These are phyloP conservation scores for Trichopoda pennipes DNA, from an alignment of 2,888 invertebrate genomes.

Conservation along the genomic window DNA sequence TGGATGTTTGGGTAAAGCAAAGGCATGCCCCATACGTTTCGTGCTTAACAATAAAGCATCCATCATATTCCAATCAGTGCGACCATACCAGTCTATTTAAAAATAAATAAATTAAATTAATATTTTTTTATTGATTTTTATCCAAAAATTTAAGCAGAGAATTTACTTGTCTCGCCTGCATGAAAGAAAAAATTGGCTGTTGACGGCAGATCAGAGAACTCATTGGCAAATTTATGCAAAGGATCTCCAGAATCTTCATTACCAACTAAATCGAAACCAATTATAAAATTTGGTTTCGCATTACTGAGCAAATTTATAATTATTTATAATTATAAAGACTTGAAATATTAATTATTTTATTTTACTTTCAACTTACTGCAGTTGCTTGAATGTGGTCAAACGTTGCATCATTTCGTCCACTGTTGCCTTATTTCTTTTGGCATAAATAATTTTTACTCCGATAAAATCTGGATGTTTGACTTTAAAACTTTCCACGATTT, in stretches of 20 bases:
- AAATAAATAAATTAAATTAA: background rate
- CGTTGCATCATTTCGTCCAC: constrained; percentile 77
- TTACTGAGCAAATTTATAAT: constrained; percentile 69
- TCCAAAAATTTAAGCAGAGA: background rate
- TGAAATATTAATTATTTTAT: background rate
- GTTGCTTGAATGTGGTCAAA: constrained; percentile 76
- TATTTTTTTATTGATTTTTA: background rate
- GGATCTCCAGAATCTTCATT: constrained; percentile 84
- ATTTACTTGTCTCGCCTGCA: constrained; percentile 85
- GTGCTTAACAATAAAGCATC: constrained; percentile 81
- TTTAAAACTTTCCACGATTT: constrained; percentile 82
- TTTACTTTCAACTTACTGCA: constrained; percentile 76
- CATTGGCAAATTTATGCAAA: constrained; percentile 82
- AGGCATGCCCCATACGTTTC: constrained; percentile 80
- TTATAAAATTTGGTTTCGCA: constrained; percentile 83
- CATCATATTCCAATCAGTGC: constrained; percentile 84
- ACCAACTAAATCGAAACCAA: constrained; percentile 86
- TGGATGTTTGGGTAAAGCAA: constrained; percentile 79
- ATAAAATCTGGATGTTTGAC: constrained; percentile 83
- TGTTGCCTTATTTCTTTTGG: constrained; percentile 78
- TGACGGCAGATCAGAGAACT: constrained; percentile 79
- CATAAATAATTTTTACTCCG: constrained; percentile 84
- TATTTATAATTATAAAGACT: no score
- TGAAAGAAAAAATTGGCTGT: constrained; percentile 84
- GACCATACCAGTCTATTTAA: constrained; percentile 82